Conservation (phyloP, 2,113 vertebrate species). For the Petrocephalus microphthalmus region DNA sequence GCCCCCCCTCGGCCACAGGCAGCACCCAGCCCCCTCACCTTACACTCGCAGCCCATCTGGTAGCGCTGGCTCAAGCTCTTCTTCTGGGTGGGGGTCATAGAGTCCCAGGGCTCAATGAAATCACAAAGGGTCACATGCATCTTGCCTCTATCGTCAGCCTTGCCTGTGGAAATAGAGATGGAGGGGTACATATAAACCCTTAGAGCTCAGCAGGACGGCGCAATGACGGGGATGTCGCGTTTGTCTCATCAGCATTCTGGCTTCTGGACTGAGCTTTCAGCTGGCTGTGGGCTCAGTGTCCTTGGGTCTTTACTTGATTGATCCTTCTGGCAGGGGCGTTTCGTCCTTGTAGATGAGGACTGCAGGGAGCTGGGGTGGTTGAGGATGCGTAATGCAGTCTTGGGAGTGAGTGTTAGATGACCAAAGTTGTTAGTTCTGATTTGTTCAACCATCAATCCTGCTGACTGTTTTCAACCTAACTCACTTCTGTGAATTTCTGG, state of each 20-base stretch:
- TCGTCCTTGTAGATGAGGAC: not conserved
- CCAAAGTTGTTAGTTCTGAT: not conserved
- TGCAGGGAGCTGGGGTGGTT: not conserved
- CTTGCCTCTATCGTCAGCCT: slow-evolving; percentile 73
- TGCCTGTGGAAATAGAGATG: slow-evolving; percentile 60
- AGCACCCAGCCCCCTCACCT: slow-evolving; percentile 64
- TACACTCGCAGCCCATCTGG: slow-evolving; percentile 98
- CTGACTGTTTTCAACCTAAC: not conserved
- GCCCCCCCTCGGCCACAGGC: not conserved
- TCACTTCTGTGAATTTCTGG: not conserved
- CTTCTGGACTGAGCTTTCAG: not conserved
- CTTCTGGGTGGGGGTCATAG: slow-evolving; percentile 88
- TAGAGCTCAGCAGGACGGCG: not conserved
- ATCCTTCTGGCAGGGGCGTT: not conserved
- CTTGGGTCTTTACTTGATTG: not conserved
- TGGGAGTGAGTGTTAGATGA: not conserved
- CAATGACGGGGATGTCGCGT: not conserved
- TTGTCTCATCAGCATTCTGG: not conserved
- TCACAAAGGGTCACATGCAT: slow-evolving; percentile 95
- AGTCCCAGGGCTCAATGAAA: slow-evolving; percentile 91
- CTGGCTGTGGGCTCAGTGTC: not conserved
- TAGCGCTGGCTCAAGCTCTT: slow-evolving; percentile 96
- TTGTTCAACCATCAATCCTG: not conserved
- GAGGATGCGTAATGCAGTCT: not conserved
- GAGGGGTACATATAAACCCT: not conserved